Evolutionary conservation across 2,113 vertebrate genomes (phyloP), one percentile per base, ranked within the genome.

Genomic region (Hypocryptadius cinnamomeus): DNA sequence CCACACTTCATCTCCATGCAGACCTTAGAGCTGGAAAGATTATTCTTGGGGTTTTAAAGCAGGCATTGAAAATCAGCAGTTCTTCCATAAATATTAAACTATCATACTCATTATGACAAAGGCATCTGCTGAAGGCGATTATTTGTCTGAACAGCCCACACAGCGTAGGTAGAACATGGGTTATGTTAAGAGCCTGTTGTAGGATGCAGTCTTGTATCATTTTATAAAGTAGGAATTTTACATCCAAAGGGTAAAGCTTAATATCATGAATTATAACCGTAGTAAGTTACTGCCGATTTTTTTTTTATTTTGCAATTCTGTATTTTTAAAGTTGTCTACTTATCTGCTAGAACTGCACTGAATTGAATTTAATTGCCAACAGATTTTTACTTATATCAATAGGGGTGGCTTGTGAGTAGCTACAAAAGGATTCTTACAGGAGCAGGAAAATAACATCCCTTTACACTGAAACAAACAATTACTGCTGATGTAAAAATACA

Each of bases 41-140:
- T 89, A 73, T 92, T 87, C 81, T 79, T 57, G 50, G 30, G 80
- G 50, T 91, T 94, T 95, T 79, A 57, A 89, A 82, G 87, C 93
- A 87, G 79, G 91, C 93, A 92, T 70, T 82, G 87, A 85, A 93
- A 96, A 94, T 91, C 91, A 91, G 81, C 82, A 94, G 85, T 73
- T 92, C 89, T 94, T 94, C 96, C 92, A 96, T 94, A 94, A 94
- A 95, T 90, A 92, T 96, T 95, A 92, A 95, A 84, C 87, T 83
- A 91, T 94, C 91, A 90, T 92, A 93, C 91, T 96, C 91, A 30
- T 94, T 90, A 92, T 93, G 96, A 96, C 93, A 96, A 95, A 95
- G 93, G 93, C 94, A 96, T 96, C 96, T 96, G 94, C 91, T 94
- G 83, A 94, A 96, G 92, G 79, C 83, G 48, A 96, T 90, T 96